phyloP scores from a whole-genome alignment of 2,113 vertebrate genomes.

The Strix uralensis region DNA sequence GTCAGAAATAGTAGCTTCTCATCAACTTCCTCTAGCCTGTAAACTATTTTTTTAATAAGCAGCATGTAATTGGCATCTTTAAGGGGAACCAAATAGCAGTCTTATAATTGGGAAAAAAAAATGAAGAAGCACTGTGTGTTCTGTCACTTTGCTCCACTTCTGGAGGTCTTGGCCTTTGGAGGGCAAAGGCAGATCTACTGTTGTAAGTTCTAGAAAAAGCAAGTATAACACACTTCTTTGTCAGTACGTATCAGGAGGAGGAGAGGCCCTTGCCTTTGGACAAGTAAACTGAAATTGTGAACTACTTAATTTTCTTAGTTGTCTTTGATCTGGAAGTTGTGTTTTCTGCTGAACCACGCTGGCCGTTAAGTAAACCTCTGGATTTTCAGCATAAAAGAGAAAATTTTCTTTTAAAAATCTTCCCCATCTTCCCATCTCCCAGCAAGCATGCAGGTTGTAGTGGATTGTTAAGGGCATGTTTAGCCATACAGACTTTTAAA shows the following conservation, averaged over 20 bases:
- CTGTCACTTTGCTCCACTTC: not conserved
- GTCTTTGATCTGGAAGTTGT: not conserved
- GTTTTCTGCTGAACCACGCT: not conserved
- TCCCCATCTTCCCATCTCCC: not conserved
- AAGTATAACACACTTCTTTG: rapidly evolving
- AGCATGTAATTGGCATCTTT: not conserved
- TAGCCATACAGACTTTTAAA: not conserved
- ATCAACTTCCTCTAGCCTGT: not conserved
- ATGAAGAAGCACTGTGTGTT: not conserved
- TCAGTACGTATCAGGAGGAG: not conserved
- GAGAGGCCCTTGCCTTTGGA: not conserved
- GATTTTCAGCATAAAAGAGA: not conserved
- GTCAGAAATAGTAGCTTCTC: not conserved
- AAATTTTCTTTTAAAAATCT: not conserved
- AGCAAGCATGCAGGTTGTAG: not conserved
- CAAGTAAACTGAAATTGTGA: not conserved
- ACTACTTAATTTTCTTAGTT: not conserved
- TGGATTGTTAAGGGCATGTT: not conserved
- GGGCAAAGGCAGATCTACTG: not conserved
- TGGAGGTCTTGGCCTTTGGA: not conserved
- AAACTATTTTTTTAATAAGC: not conserved
- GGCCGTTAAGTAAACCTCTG: not conserved
- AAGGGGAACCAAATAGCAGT: not conserved
- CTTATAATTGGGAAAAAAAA: not conserved
- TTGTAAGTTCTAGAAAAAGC: not conserved